Conservation (phyloP, 2,113 vertebrate genomes). For the Struthio camelus region DNA sequence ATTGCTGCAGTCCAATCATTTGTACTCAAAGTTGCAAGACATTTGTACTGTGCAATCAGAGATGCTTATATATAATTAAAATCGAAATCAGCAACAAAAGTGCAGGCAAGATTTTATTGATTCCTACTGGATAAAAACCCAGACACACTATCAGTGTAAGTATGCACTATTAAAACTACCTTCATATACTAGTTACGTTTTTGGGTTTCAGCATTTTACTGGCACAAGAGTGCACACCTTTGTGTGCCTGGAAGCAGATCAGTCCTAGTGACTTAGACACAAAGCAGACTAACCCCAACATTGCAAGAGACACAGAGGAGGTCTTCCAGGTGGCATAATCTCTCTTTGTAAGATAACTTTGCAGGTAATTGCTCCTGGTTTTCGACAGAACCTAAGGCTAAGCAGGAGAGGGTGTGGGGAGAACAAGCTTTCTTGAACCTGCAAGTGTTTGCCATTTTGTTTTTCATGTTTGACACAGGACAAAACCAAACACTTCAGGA, state of each 20-base stretch:
- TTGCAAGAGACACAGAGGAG: not conserved
- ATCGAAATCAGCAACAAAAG: constrained; percentile 11
- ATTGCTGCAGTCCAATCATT: not conserved
- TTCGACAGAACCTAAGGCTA: not conserved
- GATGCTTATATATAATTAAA: not conserved
- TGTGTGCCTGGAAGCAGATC: not conserved
- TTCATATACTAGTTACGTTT: not conserved
- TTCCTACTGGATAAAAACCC: not conserved
- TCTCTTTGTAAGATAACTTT: not conserved
- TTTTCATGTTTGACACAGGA: not conserved
- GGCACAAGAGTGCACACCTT: not conserved
- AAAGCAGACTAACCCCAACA: not conserved
- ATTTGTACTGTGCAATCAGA: not conserved
- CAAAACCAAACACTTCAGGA: not conserved
- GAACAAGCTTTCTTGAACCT: not conserved
- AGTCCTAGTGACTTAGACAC: not conserved
- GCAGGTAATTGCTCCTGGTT: not conserved
- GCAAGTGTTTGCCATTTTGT: not conserved
- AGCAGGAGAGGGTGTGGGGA: not conserved
- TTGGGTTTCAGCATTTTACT: not conserved
- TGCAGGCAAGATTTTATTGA: not conserved
- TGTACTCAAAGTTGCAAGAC: not conserved
- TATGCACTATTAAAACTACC: not conserved
- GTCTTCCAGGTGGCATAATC: not conserved
- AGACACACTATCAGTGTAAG: not conserved